These are phyloP conservation scores for Drosophila algonquin DNA, from an alignment of 2,888 invertebrate genomes.

Conservation along the genomic window DNA sequence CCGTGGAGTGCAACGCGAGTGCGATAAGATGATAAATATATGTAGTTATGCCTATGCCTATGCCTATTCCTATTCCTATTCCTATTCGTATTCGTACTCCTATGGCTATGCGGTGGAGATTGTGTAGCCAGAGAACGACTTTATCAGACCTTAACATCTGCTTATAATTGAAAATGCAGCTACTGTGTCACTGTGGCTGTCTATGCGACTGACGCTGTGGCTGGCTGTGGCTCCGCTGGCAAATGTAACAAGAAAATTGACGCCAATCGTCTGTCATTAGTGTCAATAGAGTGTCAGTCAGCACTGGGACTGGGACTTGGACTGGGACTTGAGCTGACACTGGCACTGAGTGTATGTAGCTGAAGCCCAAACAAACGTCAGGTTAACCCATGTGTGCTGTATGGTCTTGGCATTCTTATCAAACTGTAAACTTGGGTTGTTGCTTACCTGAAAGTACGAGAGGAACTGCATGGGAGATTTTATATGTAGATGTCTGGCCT, in stretches of 20 bases:
- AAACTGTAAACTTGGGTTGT: not conserved
- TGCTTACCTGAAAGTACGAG: not conserved
- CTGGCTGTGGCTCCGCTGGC: conserved; percentile 20
- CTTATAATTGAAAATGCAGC: conserved; percentile 82
- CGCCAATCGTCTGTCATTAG: conserved; percentile 79
- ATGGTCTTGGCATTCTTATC: conserved; percentile 19
- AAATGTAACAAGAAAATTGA: conserved; percentile 75
- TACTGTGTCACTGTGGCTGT: conserved; percentile 64
- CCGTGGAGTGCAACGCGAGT: conserved; percentile 10
- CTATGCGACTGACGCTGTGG: too few species aligned
- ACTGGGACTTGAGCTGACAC: too few species aligned
- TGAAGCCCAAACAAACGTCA: conserved; percentile 15
- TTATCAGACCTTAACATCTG: conserved; percentile 81
- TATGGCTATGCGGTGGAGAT: conserved; percentile 17
- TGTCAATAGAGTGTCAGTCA: conserved; percentile 69
- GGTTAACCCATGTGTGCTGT: conserved; percentile 25
- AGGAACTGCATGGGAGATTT: not conserved
- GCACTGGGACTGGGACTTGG: not conserved
- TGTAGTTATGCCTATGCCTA: conserved; percentile 14
- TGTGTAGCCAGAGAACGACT: conserved; percentile 26
- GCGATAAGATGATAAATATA: conserved; percentile 41
- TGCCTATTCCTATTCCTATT: conserved; percentile 2
- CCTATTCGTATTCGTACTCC: conserved; percentile 3
- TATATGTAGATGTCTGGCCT: not conserved
- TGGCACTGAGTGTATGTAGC: conserved; percentile 5